phyloP scores from a whole-genome alignment of 2,888 invertebrate species.

The Erebia aethiops region DNA sequence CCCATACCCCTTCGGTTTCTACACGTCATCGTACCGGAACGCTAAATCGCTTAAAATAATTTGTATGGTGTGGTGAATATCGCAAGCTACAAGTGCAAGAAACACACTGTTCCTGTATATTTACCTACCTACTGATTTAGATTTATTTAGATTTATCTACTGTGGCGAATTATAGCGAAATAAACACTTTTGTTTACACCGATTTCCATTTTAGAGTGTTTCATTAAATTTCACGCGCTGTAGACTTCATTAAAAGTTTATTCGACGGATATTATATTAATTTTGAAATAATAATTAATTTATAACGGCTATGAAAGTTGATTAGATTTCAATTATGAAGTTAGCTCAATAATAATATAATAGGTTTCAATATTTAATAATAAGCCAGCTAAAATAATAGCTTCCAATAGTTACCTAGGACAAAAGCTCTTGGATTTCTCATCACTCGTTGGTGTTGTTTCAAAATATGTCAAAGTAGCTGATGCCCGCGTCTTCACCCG shows the following conservation, averaged over 20 bases:
- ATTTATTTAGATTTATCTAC: too few species aligned
- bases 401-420: neutral
- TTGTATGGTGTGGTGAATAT: too few species aligned
- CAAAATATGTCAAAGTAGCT: too few species aligned
- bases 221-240: slow-evolving; percentile 16
- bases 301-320: slow-evolving; percentile 7
- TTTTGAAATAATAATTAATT: slow-evolving; percentile 18
- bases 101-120: too few species aligned
- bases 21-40: too few species aligned
- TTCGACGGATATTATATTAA: slow-evolving; percentile 2
- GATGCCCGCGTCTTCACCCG: too few species aligned
- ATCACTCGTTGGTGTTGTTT: too few species aligned
- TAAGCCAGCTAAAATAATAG: too few species aligned
- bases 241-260: slow-evolving; percentile 21
- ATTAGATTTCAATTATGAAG: slow-evolving; percentile 20
- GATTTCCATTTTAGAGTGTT: slow-evolving; percentile 12
- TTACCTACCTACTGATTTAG: too few species aligned
- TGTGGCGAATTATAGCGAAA: neutral
- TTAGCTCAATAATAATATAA: slow-evolving; percentile 3
- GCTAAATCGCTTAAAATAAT: too few species aligned
- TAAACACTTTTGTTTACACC: neutral
- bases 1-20: too few species aligned
- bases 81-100: too few species aligned
- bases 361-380: neutral
- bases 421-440: neutral